Conservation (phyloP, 64 coral and sea anemone species). For the Astreopora myriophthalma region DNA sequence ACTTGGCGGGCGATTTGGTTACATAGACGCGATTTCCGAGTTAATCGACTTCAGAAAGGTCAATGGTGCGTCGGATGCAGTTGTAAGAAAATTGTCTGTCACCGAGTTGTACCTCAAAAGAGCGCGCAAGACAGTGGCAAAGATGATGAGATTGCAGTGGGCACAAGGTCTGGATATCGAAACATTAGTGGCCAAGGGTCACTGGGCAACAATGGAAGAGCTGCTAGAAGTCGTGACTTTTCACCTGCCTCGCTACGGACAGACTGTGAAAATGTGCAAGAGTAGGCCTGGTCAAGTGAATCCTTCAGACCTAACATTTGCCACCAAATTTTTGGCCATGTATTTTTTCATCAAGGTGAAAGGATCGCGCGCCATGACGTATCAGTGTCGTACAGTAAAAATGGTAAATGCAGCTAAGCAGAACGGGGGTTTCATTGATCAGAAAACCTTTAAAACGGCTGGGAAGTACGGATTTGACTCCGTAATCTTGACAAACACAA, state of each 20-base stretch:
- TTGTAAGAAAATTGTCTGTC: neutral
- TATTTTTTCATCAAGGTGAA: constrained; percentile 22
- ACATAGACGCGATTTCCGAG: constrained; percentile 28
- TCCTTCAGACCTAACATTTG: neutral
- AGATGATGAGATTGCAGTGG: too few species aligned
- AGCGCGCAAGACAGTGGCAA: too few species aligned
- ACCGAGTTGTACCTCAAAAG: constrained; percentile 37
- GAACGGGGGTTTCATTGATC: constrained; percentile 50
- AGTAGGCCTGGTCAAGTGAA: too few species aligned
- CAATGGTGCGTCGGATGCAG: neutral
- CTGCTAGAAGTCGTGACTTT: neutral
- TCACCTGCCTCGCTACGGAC: neutral
- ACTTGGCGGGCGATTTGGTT: neutral
- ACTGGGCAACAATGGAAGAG: too few species aligned
- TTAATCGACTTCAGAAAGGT: neutral
- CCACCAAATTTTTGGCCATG: neutral
- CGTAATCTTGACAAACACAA: neutral
- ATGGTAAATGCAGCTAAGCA: neutral
- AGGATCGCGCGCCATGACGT: neutral
- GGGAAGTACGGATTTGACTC: constrained; percentile 61
- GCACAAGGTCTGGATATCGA: too few species aligned
- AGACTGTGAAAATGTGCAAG: too few species aligned
- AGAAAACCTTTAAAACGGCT: constrained; percentile 57
- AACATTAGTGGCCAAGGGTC: too few species aligned
- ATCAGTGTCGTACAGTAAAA: constrained; percentile 26